Conservation (phyloP, 2,797 vertebrate species). For the Acrossocheilus wenchowensis region DNA sequence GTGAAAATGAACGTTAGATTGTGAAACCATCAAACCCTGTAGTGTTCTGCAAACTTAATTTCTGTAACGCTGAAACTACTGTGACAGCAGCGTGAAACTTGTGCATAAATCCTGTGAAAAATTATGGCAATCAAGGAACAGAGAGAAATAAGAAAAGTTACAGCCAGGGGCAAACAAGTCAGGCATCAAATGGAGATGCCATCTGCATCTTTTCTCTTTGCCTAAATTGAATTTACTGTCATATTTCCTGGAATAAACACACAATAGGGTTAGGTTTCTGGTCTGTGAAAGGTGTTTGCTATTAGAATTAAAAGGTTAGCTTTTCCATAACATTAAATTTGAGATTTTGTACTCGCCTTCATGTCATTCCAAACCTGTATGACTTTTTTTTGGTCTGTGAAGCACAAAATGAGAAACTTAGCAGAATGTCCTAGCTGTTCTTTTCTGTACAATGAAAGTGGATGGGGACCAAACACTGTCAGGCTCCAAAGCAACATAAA, state of each 20-base stretch:
- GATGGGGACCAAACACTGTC: not conserved
- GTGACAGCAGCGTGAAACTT: slow-evolving; percentile 16
- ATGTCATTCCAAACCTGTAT: not conserved
- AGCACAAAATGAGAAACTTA: not conserved
- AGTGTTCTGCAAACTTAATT: not conserved
- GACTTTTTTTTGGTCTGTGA: not conserved
- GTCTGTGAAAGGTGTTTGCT: not conserved
- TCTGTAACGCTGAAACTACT: slow-evolving; percentile 22
- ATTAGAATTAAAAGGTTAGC: not conserved
- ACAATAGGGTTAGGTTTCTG: not conserved
- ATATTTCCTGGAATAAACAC: slow-evolving; percentile 22
- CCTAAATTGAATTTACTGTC: slow-evolving; percentile 53
- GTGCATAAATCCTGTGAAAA: slow-evolving; percentile 26
- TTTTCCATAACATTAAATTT: not conserved
- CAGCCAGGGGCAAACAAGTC: slow-evolving; percentile 40
- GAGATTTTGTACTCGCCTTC: not conserved
- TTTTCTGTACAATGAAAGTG: not conserved
- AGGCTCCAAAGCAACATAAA: not conserved
- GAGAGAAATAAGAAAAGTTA: slow-evolving; percentile 59
- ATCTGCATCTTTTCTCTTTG: slow-evolving; percentile 51
- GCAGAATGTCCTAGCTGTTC: not conserved
- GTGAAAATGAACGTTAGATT: slow-evolving; percentile 6
- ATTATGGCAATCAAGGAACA: not conserved
- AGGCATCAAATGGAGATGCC: slow-evolving; percentile 54
- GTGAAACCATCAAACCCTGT: not conserved